These are phyloP conservation scores for Isaurus tuberculatus DNA, from an alignment of 92 coral and sea anemone species.

Conservation along the genomic window DNA sequence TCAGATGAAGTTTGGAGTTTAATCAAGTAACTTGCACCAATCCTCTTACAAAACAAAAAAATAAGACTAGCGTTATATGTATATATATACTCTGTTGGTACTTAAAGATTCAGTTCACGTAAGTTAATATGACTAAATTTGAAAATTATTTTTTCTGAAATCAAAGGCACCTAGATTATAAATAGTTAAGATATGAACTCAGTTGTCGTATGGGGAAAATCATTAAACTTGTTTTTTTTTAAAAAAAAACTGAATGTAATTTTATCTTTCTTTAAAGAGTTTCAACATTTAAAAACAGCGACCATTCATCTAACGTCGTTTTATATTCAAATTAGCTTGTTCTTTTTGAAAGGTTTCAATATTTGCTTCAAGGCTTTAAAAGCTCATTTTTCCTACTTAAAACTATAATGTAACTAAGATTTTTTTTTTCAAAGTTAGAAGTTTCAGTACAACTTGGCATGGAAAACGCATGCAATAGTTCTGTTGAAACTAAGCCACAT, in stretches of 20 bases:
- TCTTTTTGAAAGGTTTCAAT: conserved; percentile 5
- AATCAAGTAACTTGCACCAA: not conserved
- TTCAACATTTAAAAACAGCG: conserved; percentile 14
- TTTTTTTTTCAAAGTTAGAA: not conserved
- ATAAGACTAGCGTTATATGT: not conserved
- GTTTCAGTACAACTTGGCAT: not conserved
- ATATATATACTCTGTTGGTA: not conserved
- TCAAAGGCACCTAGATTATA: not conserved
- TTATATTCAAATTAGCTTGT: conserved; percentile 32
- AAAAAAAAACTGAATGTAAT: not conserved
- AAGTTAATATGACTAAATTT: not conserved
- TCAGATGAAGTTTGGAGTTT: not conserved
- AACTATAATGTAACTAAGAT: not conserved
- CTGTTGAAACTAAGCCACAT: not conserved
- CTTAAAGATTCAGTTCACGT: not conserved
- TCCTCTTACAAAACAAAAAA: not conserved
- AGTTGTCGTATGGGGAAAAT: not conserved
- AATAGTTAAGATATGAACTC: too few species aligned
- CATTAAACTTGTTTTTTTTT: not conserved
- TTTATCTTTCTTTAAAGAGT: conserved; percentile 11
- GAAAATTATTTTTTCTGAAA: not conserved
- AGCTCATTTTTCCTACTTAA: not conserved
- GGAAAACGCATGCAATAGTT: not conserved
- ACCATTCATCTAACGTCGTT: conserved; percentile 1
- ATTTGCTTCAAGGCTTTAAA: conserved; percentile 12